These are phyloP conservation scores for Dryas iulia DNA, from an alignment of 1,140 invertebrate genomes.

Conservation along the genomic window DNA sequence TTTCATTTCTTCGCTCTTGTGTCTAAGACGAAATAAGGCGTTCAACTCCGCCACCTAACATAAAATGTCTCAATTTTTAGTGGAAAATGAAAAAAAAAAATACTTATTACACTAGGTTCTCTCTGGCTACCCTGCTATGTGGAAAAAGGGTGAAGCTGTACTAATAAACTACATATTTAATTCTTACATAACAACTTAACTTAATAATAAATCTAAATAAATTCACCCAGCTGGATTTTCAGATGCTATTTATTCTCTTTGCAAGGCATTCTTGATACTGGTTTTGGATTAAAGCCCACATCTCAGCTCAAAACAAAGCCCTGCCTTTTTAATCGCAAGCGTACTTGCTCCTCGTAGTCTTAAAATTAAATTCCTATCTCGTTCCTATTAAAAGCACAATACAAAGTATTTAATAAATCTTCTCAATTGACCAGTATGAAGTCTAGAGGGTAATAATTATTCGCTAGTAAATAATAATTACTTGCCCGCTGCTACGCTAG, in stretches of 20 bases:
- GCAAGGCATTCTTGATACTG: conserved; percentile 19
- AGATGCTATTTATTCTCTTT: conserved; percentile 8
- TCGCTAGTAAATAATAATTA: too few species aligned
- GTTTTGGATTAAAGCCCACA: conserved; percentile 11
- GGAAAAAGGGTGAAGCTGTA: too few species aligned
- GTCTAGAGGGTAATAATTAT: not conserved
- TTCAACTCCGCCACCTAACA: too few species aligned
- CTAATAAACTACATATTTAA: too few species aligned
- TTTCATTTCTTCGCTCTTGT: too few species aligned
- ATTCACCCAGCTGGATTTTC: not conserved
- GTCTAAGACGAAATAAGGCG: too few species aligned
- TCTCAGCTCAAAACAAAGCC: conserved; percentile 22
- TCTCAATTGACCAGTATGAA: not conserved
- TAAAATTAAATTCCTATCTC: conserved; percentile 14
- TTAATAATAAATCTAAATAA: not conserved
- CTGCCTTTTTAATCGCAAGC: conserved; percentile 10
- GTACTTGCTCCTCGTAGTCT: conserved; percentile 8
- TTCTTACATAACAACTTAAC: too few species aligned
- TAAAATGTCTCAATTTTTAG: too few species aligned
- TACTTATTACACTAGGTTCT: too few species aligned
- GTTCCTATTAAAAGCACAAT: not conserved
- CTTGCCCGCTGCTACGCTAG: too few species aligned
- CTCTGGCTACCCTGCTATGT: too few species aligned
- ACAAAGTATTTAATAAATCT: not conserved
- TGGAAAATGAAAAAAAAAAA: too few species aligned